phyloP scores from a whole-genome alignment of 2,797 vertebrate species.

The Epinephelus coioides region DNA sequence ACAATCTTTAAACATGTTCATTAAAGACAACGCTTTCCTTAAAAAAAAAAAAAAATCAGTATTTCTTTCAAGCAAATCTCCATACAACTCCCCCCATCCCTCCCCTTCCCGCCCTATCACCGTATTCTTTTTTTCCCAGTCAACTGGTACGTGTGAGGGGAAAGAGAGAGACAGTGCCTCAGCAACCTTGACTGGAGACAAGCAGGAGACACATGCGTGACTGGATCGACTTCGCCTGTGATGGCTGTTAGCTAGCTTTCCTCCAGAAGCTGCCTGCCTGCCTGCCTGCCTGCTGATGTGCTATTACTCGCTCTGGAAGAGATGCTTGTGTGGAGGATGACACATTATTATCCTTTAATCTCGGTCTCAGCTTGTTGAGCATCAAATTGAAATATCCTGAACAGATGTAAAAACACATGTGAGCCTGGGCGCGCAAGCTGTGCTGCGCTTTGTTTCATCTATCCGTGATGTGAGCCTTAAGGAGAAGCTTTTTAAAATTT shows the following conservation, averaged over 20 bases:
- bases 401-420: conserved; percentile 99
- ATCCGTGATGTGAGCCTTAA: conserved; percentile 97
- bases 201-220: conserved; percentile 78
- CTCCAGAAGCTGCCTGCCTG: conserved; percentile 73
- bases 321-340: conserved; percentile 87
- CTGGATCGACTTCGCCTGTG: conserved; percentile 76
- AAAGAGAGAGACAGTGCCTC: conserved; percentile 71
- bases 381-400: conserved; percentile 99
- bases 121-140: conserved; percentile 73
- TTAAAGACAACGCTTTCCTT: conserved; percentile 84
- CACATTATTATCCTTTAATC: conserved; percentile 95
- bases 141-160: conserved; percentile 71
- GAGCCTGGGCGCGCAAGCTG: conserved; percentile 94
- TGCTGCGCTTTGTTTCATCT: conserved; percentile 98
- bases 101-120: conserved; percentile 22
- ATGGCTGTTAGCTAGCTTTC: conserved; percentile 80
- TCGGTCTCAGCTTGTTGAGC: conserved; percentile 92
- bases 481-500: conserved; percentile 99
- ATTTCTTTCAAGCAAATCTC: conserved; percentile 87
- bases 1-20: conserved; percentile 88
- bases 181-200: conserved; percentile 85
- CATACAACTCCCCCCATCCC: conserved; percentile 55
- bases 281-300: conserved; percentile 80
- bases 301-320: conserved; percentile 85
- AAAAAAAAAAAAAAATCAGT: conserved; percentile 73